Conservation (phyloP, 2,797 vertebrate species). For the Siniperca scherzeri region DNA sequence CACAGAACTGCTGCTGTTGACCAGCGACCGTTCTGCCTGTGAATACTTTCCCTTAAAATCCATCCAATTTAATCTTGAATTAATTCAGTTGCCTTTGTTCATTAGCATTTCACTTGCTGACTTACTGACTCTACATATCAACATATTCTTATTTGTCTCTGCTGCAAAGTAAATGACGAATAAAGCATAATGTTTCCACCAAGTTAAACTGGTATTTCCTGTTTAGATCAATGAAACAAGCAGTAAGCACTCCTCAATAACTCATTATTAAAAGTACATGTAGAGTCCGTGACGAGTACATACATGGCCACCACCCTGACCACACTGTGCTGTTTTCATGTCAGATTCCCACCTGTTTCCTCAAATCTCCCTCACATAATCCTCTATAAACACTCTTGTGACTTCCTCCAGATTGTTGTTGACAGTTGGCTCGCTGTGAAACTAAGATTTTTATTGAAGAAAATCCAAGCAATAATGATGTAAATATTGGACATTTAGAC, state of each 20-base stretch:
- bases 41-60: constrained; percentile 16
- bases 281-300: not conserved
- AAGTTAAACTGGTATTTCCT: constrained; percentile 8
- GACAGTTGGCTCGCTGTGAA: constrained; percentile 18
- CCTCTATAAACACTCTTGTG: constrained; percentile 23
- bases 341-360: constrained; percentile 28
- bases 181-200: not conserved
- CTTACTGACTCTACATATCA: not conserved
- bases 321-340: constrained; percentile 6
- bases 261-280: not conserved
- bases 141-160: not conserved
- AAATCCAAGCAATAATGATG: constrained; percentile 54
- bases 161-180: not conserved
- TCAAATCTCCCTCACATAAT: constrained; percentile 21
- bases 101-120: constrained; percentile 17
- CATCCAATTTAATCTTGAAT: constrained; percentile 32
- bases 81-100: constrained; percentile 22
- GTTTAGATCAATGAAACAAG: not conserved
- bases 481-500: constrained; percentile 57
- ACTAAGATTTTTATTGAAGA: constrained; percentile 24
- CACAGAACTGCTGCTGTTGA: constrained; percentile 10
- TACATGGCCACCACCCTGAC: not conserved
- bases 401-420: constrained; percentile 38
- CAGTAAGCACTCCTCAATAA: not conserved
- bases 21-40: not conserved